These are phyloP conservation scores for Pelecanoides urinatrix DNA, from an alignment of 2,113 vertebrate species.

Conservation along the genomic window DNA sequence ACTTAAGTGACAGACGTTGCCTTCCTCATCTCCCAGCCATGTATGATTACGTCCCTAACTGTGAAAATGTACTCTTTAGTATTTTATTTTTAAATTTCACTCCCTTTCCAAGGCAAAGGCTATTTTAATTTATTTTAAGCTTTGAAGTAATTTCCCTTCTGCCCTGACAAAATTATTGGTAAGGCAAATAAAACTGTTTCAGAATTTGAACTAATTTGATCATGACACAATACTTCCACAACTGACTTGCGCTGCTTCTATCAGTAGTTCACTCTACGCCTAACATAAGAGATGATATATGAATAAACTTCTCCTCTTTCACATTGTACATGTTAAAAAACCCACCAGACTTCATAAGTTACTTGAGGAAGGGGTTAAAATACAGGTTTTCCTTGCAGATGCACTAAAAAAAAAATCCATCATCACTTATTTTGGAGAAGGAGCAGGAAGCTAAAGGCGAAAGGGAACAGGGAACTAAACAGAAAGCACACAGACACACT, in stretches of 20 bases:
- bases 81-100: not conserved
- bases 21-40: not conserved
- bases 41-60: not conserved
- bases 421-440: not conserved
- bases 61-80: not conserved
- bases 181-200: not conserved
- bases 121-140: not conserved
- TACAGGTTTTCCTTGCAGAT: not conserved
- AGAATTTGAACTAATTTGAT: not conserved
- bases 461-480: not conserved
- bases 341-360: not conserved
- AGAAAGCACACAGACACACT: not conserved
- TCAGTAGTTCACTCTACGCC: rapidly evolving
- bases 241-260: not conserved
- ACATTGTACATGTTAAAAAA: not conserved
- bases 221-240: not conserved
- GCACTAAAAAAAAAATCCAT: not conserved
- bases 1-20: not conserved
- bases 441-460: not conserved
- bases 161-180: not conserved
- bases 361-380: not conserved
- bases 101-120: not conserved
- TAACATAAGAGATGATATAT: not conserved
- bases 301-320: not conserved
- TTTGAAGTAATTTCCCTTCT: not conserved